Conservation (phyloP, 2,797 vertebrate genomes). For the Dermochelys coriacea region DNA sequence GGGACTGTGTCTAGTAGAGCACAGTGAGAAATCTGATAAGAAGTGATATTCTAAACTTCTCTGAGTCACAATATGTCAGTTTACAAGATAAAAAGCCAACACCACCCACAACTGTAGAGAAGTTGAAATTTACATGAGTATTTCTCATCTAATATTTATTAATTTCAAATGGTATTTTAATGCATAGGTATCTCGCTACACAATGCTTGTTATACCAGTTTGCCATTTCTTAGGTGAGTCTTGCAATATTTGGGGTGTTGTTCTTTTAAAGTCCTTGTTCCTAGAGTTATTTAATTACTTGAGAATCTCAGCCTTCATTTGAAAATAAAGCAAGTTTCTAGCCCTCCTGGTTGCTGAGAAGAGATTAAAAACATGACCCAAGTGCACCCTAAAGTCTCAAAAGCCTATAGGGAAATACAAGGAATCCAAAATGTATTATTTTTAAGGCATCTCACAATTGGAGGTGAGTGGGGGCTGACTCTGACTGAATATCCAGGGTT, state of each 20-base stretch:
- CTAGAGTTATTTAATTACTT: fast-evolving
- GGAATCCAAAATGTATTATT: neutral
- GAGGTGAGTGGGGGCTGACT: neutral
- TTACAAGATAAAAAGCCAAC: neutral
- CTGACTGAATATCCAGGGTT: neutral
- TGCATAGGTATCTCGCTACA: neutral
- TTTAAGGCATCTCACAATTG: neutral
- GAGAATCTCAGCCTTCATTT: neutral
- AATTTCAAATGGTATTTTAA: neutral
- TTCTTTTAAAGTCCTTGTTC: fast-evolving
- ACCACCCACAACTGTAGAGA: neutral
- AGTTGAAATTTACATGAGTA: neutral
- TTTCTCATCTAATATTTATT: neutral
- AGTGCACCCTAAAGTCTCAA: fast-evolving
- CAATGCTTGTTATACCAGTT: neutral
- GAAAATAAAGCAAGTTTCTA: fast-evolving
- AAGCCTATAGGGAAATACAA: neutral
- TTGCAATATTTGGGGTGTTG: neutral
- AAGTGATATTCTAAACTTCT: neutral
- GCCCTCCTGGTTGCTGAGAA: fast-evolving
- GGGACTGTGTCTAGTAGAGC: neutral
- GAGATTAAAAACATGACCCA: neutral
- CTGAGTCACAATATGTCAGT: neutral
- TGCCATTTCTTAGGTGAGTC: neutral
- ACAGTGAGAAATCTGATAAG: neutral